Evolutionary conservation across 1,140 invertebrate genomes (phyloP).

Genomic region (Saxidomus purpurata): DNA sequence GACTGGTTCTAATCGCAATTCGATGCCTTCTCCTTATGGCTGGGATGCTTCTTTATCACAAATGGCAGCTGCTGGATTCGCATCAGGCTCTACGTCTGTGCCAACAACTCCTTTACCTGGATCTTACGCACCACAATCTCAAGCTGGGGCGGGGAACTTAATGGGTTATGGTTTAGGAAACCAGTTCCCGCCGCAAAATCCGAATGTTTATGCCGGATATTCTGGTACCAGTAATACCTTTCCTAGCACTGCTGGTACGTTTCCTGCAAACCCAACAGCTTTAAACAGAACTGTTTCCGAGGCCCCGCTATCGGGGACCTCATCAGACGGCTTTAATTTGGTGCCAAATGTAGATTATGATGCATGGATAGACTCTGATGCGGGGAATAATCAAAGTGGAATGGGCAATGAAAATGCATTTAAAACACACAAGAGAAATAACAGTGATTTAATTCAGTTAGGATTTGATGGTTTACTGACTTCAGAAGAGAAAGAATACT

Average conservation of each 20-base stretch:
- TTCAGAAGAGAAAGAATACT: constrained; percentile 80
- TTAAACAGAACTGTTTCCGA: neutral
- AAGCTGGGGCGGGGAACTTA: neutral
- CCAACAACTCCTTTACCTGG: constrained; percentile 19
- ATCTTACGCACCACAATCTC: neutral
- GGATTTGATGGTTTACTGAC: constrained; percentile 67
- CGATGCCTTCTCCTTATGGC: constrained; percentile 56
- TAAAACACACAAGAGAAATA: constrained; percentile 56
- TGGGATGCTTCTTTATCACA: constrained; percentile 48
- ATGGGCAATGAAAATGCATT: constrained; percentile 33
- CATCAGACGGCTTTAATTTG: constrained; percentile 55
- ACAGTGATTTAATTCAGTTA: constrained; percentile 74
- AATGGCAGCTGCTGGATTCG: constrained; percentile 11
- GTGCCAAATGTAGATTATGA: constrained; percentile 68
- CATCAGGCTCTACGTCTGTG: constrained; percentile 1
- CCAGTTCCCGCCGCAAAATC: constrained; percentile 41
- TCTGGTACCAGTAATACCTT: neutral
- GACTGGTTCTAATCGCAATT: constrained; percentile 26
- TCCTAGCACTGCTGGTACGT: neutral
- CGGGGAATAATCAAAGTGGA: constrained; percentile 45
- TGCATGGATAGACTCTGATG: constrained; percentile 21
- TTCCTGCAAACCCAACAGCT: neutral
- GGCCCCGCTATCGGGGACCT: neutral
- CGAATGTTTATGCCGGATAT: constrained; percentile 16
- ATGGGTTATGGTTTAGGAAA: constrained; percentile 27